Percentiles rank a stretch among this genome's conserved stretches.
Conservation (phyloP, 2,113 vertebrate species). For the Todiramphus saurophagus region DNA sequence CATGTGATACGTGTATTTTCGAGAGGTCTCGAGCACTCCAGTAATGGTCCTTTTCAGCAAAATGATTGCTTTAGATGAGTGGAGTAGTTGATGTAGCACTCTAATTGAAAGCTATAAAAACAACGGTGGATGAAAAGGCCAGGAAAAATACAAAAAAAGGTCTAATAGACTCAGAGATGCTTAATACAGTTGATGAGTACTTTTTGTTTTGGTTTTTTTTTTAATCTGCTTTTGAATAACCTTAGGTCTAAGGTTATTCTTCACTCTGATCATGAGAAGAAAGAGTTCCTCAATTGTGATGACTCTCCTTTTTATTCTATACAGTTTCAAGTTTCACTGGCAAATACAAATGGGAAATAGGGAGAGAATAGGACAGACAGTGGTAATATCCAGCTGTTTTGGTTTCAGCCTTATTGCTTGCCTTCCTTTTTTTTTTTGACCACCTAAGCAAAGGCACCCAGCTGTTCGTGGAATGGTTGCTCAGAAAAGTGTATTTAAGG, state of each 20-base stretch:
- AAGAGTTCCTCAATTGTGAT: constrained; percentile 33
- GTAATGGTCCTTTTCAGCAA: constrained; percentile 3
- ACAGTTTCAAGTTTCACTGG: constrained; percentile 32
- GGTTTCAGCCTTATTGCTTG: constrained; percentile 40
- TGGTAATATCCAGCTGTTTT: constrained; percentile 22
- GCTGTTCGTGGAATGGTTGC: constrained; percentile 19
- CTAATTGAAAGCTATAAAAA: not conserved
- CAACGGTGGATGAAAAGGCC: not conserved
- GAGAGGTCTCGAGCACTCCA: not conserved
- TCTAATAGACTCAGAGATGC: not conserved
- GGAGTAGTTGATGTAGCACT: not conserved
- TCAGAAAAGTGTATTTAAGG: constrained; percentile 5
- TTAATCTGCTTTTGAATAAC: not conserved
- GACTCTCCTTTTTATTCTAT: not conserved
- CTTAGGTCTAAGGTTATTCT: not conserved
- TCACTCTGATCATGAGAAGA: not conserved
- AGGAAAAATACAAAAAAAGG: not conserved
- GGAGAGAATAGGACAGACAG: not conserved
- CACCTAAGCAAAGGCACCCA: constrained; percentile 14
- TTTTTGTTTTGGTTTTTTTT: not conserved
- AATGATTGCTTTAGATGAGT: constrained; percentile 10
- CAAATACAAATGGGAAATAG: constrained; percentile 25
- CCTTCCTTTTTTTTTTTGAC: constrained; percentile 27
- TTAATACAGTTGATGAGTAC: not conserved
- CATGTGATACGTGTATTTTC: not conserved